These are phyloP conservation scores for Merluccius polli DNA, from an alignment of 2,797 vertebrate species.

Conservation along the genomic window DNA sequence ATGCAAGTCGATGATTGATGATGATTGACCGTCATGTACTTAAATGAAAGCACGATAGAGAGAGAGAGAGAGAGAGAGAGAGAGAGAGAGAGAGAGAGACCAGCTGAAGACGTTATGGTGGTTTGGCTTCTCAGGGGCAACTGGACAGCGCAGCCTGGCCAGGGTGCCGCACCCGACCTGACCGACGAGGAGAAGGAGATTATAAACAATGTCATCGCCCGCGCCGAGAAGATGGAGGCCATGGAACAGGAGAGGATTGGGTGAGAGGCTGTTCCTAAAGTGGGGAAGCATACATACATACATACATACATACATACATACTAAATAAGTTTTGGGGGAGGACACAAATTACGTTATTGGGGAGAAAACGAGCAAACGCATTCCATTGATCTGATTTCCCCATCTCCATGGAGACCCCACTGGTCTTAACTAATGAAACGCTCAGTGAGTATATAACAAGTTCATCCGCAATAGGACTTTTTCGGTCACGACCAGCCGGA, in stretches of 20 bases:
- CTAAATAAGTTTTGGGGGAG: not conserved
- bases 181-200: constrained; percentile 97
- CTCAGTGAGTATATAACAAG: not conserved
- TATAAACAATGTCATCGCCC: constrained; percentile 90
- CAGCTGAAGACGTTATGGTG: not conserved
- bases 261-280: constrained; percentile 64
- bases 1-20: not conserved
- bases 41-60: not conserved
- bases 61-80: not conserved
- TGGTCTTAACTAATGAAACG: not conserved
- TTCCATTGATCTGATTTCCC: not conserved
- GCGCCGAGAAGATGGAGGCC: constrained; percentile 95
- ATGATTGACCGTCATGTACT: not conserved
- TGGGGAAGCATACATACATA: not conserved
- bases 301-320: too few species aligned
- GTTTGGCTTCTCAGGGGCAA: constrained; percentile 54
- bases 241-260: constrained; percentile 97
- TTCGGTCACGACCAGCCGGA: not conserved
- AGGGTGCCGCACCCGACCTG: constrained; percentile 75
- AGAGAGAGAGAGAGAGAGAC: not conserved
- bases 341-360: not conserved
- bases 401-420: not conserved
- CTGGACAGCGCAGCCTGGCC: constrained; percentile 64
- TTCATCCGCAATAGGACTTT: not conserved
- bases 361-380: not conserved